These are phyloP conservation scores for Microdon myrmicae DNA, from an alignment of 2,888 invertebrate species.

Conservation along the genomic window DNA sequence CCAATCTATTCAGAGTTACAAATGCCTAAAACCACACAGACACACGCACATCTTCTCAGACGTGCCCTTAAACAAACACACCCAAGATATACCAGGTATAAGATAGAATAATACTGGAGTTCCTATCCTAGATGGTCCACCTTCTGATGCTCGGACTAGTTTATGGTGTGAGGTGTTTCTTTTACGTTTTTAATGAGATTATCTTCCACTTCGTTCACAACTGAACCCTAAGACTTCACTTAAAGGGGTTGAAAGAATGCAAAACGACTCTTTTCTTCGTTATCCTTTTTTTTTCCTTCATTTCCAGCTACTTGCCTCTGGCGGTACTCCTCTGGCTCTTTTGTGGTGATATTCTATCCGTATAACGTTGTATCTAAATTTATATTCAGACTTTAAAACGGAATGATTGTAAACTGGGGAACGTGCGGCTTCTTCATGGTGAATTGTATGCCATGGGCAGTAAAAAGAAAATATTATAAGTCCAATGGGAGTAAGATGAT, in stretches of 20 bases:
- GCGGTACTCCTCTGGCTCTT: background rate
- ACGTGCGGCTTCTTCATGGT: too few species aligned
- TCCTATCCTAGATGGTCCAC: background rate
- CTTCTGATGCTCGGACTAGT: background rate
- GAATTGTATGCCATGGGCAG: too few species aligned
- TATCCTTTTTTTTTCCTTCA: background rate
- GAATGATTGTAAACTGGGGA: too few species aligned
- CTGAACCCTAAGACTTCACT: too few species aligned
- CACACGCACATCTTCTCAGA: background rate
- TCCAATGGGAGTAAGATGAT: too few species aligned
- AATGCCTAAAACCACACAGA: conserved; percentile 2
- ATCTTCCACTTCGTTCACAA: conserved; percentile 8
- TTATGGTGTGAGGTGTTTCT: conserved; percentile 3
- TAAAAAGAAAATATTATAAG: too few species aligned
- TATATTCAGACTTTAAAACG: too few species aligned
- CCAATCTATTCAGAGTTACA: conserved; percentile 8
- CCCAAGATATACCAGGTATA: background rate
- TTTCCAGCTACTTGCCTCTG: background rate
- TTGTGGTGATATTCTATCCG: too few species aligned
- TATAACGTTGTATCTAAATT: too few species aligned
- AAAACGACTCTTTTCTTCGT: background rate
- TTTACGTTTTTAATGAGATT: conserved; percentile 22
- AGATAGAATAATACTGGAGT: conserved; percentile 3
- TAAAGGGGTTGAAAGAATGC: conserved; percentile 7
- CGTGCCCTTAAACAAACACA: too few species aligned